Percentiles rank a stretch among this genome's conserved stretches.
Conservation (phyloP, 2,113 vertebrate genomes). For the Hippoglossus stenolepis region DNA sequence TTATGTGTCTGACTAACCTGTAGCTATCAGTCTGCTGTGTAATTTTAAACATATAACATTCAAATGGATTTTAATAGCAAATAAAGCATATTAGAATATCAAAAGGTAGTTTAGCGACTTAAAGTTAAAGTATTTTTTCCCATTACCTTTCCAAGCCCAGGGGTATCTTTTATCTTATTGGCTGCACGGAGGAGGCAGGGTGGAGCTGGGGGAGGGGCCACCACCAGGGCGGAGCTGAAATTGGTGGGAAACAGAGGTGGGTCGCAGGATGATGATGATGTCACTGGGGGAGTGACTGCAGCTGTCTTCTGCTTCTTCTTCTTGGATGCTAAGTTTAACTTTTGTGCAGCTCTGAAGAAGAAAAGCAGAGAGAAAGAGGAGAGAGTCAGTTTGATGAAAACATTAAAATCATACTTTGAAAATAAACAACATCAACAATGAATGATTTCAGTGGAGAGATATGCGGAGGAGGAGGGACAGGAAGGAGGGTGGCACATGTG, state of each 20-base stretch:
- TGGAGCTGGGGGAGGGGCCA: constrained; percentile 92
- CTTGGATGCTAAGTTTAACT: constrained; percentile 96
- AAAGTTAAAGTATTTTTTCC: background rate
- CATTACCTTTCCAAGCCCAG: constrained; percentile 95
- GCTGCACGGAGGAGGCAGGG: constrained; percentile 94
- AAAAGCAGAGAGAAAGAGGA: constrained; percentile 8
- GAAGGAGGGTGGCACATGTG: background rate
- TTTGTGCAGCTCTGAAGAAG: constrained; percentile 92
- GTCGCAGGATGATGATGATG: constrained; percentile 85
- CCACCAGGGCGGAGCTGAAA: constrained; percentile 91
- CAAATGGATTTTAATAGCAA: too few species aligned
- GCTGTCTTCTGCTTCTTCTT: constrained; percentile 92
- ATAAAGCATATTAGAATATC: background rate
- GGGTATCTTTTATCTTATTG: constrained; percentile 97
- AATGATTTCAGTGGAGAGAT: constrained; percentile 4
- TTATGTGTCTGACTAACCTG: background rate
- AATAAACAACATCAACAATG: background rate
- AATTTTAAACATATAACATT: too few species aligned
- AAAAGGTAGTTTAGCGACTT: background rate
- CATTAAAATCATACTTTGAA: background rate
- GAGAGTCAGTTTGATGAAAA: background rate
- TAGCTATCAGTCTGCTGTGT: background rate
- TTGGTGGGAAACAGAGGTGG: constrained; percentile 93
- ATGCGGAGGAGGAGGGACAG: background rate
- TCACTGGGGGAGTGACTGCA: constrained; percentile 64